Conservation (phyloP, 2,797 vertebrate genomes). For the Melanotaenia nigrans region DNA sequence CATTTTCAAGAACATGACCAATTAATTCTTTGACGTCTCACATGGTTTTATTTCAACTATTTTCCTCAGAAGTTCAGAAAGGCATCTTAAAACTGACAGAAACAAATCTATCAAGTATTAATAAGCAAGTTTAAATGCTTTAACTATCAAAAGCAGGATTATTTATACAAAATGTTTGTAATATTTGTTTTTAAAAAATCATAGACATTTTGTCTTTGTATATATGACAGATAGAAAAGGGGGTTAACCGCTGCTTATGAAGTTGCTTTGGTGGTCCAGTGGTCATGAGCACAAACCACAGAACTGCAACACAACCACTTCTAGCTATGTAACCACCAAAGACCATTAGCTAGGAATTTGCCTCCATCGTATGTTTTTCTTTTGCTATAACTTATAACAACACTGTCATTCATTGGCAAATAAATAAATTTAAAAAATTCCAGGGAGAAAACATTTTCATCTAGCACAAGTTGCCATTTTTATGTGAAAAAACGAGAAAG, state of each 20-base stretch:
- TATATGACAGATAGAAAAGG: background rate
- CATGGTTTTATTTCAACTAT: background rate
- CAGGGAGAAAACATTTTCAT: background rate
- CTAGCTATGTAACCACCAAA: slow-evolving; percentile 4
- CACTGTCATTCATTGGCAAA: background rate
- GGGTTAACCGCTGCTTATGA: background rate
- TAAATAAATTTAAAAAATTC: background rate
- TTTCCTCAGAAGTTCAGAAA: background rate
- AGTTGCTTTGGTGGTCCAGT: background rate
- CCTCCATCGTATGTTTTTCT: background rate
- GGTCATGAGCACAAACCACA: background rate
- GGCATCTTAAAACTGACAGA: background rate
- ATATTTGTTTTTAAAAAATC: background rate
- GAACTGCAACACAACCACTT: slow-evolving; percentile 7
- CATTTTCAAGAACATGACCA: background rate
- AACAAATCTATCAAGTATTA: background rate
- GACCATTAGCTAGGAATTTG: background rate
- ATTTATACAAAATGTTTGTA: background rate
- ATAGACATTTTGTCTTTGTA: background rate
- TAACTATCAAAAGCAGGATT: too few relatives aligned
- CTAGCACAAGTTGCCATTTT: background rate
- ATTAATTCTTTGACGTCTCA: background rate
- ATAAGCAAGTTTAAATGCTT: too few relatives aligned
- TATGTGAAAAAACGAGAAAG: background rate
- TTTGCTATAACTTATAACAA: background rate